phyloP scores from a whole-genome alignment of 1,140 invertebrate species.

The Trachelipus rathkii region DNA sequence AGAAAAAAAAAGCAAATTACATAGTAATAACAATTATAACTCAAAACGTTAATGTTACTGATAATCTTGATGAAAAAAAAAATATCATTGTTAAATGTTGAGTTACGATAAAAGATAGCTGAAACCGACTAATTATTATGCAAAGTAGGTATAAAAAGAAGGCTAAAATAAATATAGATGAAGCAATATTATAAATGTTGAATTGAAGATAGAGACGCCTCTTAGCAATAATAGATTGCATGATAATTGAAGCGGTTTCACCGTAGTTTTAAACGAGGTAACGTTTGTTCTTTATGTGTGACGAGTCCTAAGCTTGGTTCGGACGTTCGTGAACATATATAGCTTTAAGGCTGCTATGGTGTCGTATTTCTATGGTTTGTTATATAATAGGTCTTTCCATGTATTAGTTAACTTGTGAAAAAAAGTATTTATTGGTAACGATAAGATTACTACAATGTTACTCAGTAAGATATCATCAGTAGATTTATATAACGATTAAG shows the following conservation, averaged over 20 bases:
- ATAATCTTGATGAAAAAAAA: not conserved
- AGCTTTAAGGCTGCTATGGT: conserved; percentile 11
- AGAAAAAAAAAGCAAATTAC: not conserved
- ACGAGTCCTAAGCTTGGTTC: not conserved
- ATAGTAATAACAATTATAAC: conserved; percentile 3
- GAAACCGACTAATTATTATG: conserved; percentile 5
- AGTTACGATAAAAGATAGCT: not conserved
- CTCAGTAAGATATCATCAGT: not conserved
- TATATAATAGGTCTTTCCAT: conserved; percentile 33
- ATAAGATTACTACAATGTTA: not conserved
- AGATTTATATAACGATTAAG: conserved; percentile 29
- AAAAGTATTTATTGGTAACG: conserved; percentile 21
- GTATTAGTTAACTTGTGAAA: conserved; percentile 35
- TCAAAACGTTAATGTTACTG: not conserved
- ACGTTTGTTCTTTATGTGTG: not conserved
- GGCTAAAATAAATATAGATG: not conserved
- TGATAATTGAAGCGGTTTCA: conserved; percentile 10
- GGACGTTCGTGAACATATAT: not conserved
- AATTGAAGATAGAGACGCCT: not conserved
- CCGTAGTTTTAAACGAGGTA: not conserved
- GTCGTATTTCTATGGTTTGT: conserved; percentile 8
- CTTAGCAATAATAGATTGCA: conserved; percentile 2
- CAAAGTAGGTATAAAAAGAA: not conserved
- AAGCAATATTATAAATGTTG: too few species aligned
- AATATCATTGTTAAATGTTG: conserved; percentile 2